Conservation (phyloP, 2,797 vertebrate genomes). For the Gadopsis bispinosus region DNA sequence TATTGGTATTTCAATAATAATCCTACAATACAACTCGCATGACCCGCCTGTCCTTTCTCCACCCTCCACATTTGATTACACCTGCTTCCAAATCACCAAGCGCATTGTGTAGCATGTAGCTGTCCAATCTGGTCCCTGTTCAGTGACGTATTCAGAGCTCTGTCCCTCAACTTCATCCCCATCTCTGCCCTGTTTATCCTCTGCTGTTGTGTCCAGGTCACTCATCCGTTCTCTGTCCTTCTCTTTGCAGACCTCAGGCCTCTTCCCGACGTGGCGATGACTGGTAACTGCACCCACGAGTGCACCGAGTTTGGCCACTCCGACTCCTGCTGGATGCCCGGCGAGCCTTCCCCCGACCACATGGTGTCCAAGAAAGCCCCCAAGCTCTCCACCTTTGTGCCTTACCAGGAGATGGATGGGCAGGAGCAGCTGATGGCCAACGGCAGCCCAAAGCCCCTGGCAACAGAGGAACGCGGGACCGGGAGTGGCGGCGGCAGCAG, state of each 20-base stretch:
- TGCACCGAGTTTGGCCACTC: constrained; percentile 99
- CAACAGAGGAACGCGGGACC: constrained; percentile 89
- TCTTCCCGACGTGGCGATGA: constrained; percentile 98
- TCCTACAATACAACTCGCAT: neutral
- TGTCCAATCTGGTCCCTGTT: neutral
- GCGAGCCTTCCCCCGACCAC: constrained; percentile 94
- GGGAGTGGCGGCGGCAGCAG: constrained; percentile 75
- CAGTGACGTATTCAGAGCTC: neutral
- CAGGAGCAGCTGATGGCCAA: constrained; percentile 92
- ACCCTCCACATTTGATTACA: neutral
- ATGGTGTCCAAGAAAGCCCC: constrained; percentile 91
- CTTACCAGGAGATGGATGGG: constrained; percentile 98
- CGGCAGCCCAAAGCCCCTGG: constrained; percentile 91
- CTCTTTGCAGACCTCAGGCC: constrained; percentile 91
- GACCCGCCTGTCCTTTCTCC: neutral
- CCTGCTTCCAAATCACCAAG: neutral
- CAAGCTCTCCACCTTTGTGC: constrained; percentile 99
- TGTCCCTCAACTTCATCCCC: neutral
- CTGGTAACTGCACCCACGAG: constrained; percentile 96
- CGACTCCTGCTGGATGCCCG: constrained; percentile 99
- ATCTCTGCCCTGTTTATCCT: neutral
- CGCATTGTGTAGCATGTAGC: neutral
- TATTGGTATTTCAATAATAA: too few relatives aligned
- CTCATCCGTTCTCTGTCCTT: constrained; percentile 18
- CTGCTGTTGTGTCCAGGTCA: accelerated